Conservation (phyloP, 2,888 invertebrate species). For the Polietes domitor region DNA sequence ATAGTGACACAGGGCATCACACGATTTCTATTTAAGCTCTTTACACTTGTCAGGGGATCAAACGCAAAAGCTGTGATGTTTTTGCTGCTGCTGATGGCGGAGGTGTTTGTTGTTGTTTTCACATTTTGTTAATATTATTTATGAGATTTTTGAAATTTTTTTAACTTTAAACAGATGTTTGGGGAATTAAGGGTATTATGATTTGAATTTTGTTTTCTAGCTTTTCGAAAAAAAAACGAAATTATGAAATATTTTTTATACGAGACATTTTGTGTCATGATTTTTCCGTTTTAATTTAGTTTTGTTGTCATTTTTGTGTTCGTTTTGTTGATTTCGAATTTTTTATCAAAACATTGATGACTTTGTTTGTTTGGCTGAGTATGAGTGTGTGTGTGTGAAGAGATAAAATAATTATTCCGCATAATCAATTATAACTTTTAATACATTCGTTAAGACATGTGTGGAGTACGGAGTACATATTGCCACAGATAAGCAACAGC, state of each 20-base stretch:
- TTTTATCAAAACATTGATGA: conserved; percentile 36
- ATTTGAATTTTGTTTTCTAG: not conserved
- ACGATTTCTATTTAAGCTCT: conserved; percentile 47
- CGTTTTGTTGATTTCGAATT: conserved; percentile 21
- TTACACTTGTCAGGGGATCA: conserved; percentile 57
- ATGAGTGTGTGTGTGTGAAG: conserved; percentile 5
- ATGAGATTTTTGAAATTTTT: conserved; percentile 37
- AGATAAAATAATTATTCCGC: conserved; percentile 60
- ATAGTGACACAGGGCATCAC: conserved; percentile 6
- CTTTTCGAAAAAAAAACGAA: not conserved
- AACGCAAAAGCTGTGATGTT: conserved; percentile 26
- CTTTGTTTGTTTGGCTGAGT: not conserved
- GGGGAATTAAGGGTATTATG: conserved; percentile 34
- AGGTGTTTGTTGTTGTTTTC: conserved; percentile 20
- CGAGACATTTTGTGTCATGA: conserved; percentile 6
- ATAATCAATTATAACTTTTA: conserved; percentile 64
- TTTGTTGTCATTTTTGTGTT: conserved; percentile 19
- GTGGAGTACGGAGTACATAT: conserved; percentile 41
- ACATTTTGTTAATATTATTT: conserved; percentile 47
- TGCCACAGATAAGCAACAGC: conserved; percentile 44
- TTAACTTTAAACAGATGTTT: conserved; percentile 48
- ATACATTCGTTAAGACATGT: conserved; percentile 57
- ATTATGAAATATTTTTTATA: conserved; percentile 25
- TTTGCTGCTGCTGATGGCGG: not conserved
- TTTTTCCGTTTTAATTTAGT: conserved; percentile 12